Base-by-base conservation (phyloP, 1,140 invertebrate species). In the Drosophila rufa region DNA sequence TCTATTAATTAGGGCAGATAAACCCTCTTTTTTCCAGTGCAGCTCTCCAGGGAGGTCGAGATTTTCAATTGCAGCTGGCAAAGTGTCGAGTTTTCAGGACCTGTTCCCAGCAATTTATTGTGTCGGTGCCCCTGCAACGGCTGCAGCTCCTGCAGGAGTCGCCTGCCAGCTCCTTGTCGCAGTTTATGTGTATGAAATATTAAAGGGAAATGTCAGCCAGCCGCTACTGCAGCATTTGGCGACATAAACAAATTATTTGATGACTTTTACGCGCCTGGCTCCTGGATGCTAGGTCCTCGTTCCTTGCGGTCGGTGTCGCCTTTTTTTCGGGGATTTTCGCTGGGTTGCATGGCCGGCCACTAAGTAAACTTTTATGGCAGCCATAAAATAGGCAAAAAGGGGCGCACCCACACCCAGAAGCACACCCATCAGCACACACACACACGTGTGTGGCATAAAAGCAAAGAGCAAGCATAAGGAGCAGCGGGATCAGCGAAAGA, bases 221-320 rank as follows among this genome's bases (percentile, higher is more conserved):
- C 12, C 51, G 57, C 33, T 36, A 42, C 25, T 82, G 60, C 51
- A 73, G 75, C 47, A 82, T 82, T 82, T 79, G 69, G 83, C 71
- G 79, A 77, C 83, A 87, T 89, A 89, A 86, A 89, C 84, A 86
- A 89, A 86, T 86, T 86, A 86, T 86, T 86, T 86, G 71, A 89
- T 86, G 84, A 75, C 76, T 80, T 75, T 82, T 75, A 87, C 59
- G 79, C 82, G 74, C 27, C 38, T 64, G 27, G 74, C 30, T 15
- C 27, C 42, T 42, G 33, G 33, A 9, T 11, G 9, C 33, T 36
- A 36, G 33, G 9, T 11, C n/a, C 61, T 42, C 30, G 48, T 53
- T 78, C 15, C 47, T n/a, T 36, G 43, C 12, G 42, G 47, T 55
- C 27, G 53, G 30, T 55, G 33, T 45, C 25, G 51, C 50, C 38